These are phyloP conservation scores for Hypomesus transpacificus DNA, from an alignment of 2,113 vertebrate species.

Conservation along the genomic window DNA sequence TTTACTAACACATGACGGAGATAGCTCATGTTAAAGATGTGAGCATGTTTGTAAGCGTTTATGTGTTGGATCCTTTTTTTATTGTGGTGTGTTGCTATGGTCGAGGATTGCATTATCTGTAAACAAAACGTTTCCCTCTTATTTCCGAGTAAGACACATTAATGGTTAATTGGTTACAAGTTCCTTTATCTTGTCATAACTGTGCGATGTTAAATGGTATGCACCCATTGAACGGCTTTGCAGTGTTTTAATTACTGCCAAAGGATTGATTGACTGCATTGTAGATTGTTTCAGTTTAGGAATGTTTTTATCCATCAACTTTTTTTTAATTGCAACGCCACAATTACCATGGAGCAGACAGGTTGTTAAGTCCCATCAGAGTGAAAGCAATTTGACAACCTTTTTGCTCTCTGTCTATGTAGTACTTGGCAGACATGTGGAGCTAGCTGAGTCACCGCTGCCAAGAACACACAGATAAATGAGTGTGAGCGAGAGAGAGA, in stretches of 20 bases:
- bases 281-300: not conserved
- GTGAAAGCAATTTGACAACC: not conserved
- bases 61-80: no score
- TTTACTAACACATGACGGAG: not conserved
- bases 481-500: not conserved
- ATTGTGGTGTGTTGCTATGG: no score
- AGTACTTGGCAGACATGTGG: constrained; percentile 6
- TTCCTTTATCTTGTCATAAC: no score
- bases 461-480: constrained; percentile 16
- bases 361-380: not conserved
- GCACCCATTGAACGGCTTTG: no score
- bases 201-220: no score
- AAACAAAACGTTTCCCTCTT: no score
- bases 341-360: constrained; percentile 16
- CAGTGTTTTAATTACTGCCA: no score
- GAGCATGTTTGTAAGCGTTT: no score
- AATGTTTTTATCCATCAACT: not conserved
- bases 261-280: not conserved
- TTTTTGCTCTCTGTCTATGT: constrained; percentile 20
- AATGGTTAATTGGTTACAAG: no score
- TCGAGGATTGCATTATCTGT: not conserved
- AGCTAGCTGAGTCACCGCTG: not conserved
- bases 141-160: no score
- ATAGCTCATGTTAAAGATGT: no score
- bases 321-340: not conserved